A percentile compares a stretch with the other conserved stretches of the same genome.
Evolutionary conservation across 2,113 vertebrate genomes (phyloP).

Genomic region (Equus quagga): DNA sequence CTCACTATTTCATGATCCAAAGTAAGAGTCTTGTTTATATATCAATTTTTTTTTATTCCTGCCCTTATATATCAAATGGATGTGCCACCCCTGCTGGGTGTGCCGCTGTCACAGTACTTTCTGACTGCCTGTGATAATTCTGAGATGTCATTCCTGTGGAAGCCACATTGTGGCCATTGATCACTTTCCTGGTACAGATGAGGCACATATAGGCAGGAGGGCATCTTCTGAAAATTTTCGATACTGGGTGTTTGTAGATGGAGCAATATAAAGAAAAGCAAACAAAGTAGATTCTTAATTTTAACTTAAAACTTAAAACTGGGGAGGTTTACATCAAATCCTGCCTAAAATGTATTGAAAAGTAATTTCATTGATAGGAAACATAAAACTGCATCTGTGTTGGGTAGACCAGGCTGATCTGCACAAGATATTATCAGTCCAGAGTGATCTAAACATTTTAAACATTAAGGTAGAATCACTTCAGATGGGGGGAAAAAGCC

Average conservation of each 20-base stretch:
- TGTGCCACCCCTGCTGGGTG: slow-evolving; percentile 64
- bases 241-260: slow-evolving; percentile 64
- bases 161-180: slow-evolving; percentile 69
- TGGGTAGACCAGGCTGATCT: not conserved
- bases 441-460: not conserved
- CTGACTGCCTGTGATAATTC: slow-evolving; percentile 78
- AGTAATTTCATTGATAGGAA: not conserved
- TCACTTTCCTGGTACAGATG: slow-evolving; percentile 75
- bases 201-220: slow-evolving; percentile 44
- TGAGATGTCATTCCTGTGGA: slow-evolving; percentile 76
- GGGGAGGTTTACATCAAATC: not conserved
- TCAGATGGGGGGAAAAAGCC: not conserved
- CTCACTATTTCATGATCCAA: slow-evolving; percentile 25
- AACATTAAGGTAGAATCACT: slow-evolving; percentile 50
- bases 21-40: slow-evolving; percentile 59
- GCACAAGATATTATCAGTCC: not conserved
- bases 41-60: slow-evolving; percentile 75
- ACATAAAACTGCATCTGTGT: not conserved
- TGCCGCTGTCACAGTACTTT: slow-evolving; percentile 68
- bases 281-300: slow-evolving; percentile 36
- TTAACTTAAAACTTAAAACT: not conserved
- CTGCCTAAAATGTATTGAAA: not conserved
- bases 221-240: slow-evolving; percentile 75
- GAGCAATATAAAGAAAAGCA: slow-evolving; percentile 61
- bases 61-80: slow-evolving; percentile 74